Conservation (phyloP, 2,113 vertebrate species). For the Eulemur rufifrons region DNA sequence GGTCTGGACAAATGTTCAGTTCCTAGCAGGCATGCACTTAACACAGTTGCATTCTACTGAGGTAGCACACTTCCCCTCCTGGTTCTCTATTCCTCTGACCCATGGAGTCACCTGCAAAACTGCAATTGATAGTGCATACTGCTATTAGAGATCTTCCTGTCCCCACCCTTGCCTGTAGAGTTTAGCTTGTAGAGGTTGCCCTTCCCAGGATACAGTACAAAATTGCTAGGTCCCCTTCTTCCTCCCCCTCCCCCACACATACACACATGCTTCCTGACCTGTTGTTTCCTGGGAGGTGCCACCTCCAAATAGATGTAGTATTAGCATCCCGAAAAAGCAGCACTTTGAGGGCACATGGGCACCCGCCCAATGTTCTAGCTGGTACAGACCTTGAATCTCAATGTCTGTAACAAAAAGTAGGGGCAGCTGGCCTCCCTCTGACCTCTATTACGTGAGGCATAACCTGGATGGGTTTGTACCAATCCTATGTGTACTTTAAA, state of each 20-base stretch:
- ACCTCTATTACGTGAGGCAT: not conserved
- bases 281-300: conserved; percentile 51
- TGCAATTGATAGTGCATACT: not conserved
- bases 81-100: conserved; percentile 12
- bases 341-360: not conserved
- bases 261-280: conserved; percentile 40
- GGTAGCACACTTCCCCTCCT: not conserved
- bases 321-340: not conserved
- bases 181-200: conserved; percentile 31
- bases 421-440: not conserved
- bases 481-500: not conserved
- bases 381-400: not conserved
- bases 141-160: conserved; percentile 52
- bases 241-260: not conserved
- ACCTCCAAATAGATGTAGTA: not conserved
- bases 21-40: not conserved
- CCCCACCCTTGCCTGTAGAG: conserved; percentile 42
- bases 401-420: not conserved
- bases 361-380: not conserved
- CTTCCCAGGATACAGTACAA: conserved; percentile 44
- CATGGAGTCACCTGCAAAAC: conserved; percentile 24
- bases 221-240: conserved; percentile 58
- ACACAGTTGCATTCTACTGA: not conserved
- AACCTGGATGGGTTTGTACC: not conserved
- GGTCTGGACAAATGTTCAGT: not conserved